Base-by-base conservation (phyloP, 1,140 invertebrate species). In the Ips nitidus region DNA sequence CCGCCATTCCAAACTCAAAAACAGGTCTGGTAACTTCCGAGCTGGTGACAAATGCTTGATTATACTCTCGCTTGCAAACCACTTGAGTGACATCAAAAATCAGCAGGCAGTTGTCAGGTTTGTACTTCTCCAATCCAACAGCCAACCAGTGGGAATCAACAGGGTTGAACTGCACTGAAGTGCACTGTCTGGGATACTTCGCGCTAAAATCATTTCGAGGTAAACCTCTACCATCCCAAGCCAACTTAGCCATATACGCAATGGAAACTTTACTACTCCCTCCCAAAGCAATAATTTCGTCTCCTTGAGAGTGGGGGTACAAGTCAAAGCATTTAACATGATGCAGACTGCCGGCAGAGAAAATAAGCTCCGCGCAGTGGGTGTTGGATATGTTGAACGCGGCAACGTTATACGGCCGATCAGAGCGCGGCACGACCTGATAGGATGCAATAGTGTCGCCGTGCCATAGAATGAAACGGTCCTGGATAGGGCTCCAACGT, bases 141-240 rank as follows among this genome's bases (percentile, higher is more conserved):
- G 92, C 91, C 59, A 98, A 78, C 68, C 95, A 84, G 79, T 94
- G 91, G 4, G 85, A 85, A 69, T 97, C 92, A n/a, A 86, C 78
- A n/a, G 88, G 89, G 82, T 93, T 95, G 94, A 94, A 98, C 42
- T 89, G 86, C 2, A 98, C 84, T n/a, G 90, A 87, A 66, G 94
- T 94, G 78, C 94, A 97, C 75, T 91, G 89, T 41, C 95, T 83
- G 43, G 90, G 85, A 81, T 93, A 90, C 64, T 91, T 8, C 38
- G 36, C 52, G 56, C 63, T 65, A 37, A 65, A 65, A 22, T 65
- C 63, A n/a, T 56, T 55, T 39, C 56, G 55, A 1, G 63, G 63
- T 56, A 65, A 43, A n/a, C 63, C 63, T 22, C 63, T 65, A 42
- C 50, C 52, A 5, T 65, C 63, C 41, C 36, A 65, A 53, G 63